These are phyloP conservation scores for Riptortus pedestris DNA, from an alignment of 1,140 invertebrate species.

Conservation along the genomic window DNA sequence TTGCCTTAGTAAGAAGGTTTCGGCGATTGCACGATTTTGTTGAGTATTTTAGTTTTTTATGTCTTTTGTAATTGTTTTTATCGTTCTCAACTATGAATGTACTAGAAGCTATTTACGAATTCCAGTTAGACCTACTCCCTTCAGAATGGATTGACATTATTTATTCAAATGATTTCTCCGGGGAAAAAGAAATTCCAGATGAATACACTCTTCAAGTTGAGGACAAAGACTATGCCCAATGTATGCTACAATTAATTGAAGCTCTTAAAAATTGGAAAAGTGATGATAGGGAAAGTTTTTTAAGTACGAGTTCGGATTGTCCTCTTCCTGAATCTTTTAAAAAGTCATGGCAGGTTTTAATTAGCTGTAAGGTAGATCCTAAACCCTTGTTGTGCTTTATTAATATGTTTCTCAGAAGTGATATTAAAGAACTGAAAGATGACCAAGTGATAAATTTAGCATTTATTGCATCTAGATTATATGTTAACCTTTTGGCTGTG, in stretches of 20 bases:
- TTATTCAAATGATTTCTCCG: conserved; percentile 42
- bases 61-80: no score
- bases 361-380: conserved; percentile 39
- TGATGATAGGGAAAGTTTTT: conserved; percentile 3
- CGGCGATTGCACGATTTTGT: no score
- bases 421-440: conserved; percentile 36
- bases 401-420: conserved; percentile 42
- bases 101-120: conserved; percentile 35
- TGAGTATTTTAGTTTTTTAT: no score
- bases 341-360: conserved; percentile 44
- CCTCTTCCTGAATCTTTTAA: conserved; percentile 31
- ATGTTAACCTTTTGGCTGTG: conserved; percentile 41
- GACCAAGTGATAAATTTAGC: conserved; percentile 37
- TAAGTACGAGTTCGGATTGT: conserved; percentile 1
- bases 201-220: conserved; percentile 39
- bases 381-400: conserved; percentile 42
- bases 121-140: conserved; percentile 37
- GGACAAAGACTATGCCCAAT: conserved; percentile 35
- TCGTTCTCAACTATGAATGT: conserved; percentile 34
- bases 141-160: conserved; percentile 41
- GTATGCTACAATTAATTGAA: conserved; percentile 35
- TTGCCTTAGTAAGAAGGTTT: no score
- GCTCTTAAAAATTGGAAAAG: conserved; percentile 35
- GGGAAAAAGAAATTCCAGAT: conserved; percentile 39
- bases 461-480: conserved; percentile 40